phyloP scores from a whole-genome alignment of 2,888 invertebrate species.

The Bellardia bayeri region DNA sequence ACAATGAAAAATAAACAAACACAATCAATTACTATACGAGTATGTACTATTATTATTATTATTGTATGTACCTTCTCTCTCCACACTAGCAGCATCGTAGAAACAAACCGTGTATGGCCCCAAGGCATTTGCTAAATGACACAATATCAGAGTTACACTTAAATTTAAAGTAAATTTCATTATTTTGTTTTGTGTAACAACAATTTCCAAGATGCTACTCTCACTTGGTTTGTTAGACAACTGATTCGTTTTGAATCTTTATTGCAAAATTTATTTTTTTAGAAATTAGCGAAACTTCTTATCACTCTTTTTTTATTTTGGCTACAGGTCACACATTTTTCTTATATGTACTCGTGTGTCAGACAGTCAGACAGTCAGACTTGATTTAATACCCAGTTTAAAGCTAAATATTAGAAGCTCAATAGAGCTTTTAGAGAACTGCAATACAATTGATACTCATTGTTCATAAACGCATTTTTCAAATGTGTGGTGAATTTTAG shows the following conservation, averaged over 20 bases:
- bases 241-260: constrained; percentile 17
- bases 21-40: neutral
- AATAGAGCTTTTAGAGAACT: neutral
- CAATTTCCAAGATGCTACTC: constrained; percentile 1
- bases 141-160: constrained; percentile 32
- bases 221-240: constrained; percentile 9
- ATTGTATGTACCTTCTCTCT: constrained; percentile 58
- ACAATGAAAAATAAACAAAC: neutral
- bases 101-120: constrained; percentile 69
- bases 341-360: neutral
- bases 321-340: neutral
- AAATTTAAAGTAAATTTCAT: constrained; percentile 62
- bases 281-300: constrained; percentile 33
- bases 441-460: too few species aligned
- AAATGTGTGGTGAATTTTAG: too few species aligned
- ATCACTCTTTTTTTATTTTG: constrained; percentile 6
- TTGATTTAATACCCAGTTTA: neutral
- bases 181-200: neutral
- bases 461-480: too few species aligned
- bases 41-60: too few species aligned
- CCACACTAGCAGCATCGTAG: constrained; percentile 62
- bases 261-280: neutral
- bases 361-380: too few species aligned
- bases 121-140: constrained; percentile 49
- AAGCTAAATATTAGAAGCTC: neutral